Evolutionary conservation across 2,888 invertebrate species (phyloP).

Genomic region (Rutpela maculata): DNA sequence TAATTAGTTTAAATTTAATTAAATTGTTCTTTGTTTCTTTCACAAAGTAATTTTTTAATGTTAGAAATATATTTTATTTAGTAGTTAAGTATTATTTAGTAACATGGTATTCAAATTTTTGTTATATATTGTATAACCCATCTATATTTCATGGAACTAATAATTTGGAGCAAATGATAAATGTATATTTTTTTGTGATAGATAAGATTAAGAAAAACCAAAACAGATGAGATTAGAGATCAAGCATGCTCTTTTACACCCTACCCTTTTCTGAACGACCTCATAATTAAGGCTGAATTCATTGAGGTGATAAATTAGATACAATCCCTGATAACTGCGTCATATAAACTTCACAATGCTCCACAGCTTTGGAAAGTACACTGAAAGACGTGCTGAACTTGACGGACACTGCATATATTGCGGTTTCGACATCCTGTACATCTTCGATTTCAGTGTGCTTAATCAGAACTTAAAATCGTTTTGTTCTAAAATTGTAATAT

Average conservation of each 20-base stretch:
- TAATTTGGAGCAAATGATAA: not conserved
- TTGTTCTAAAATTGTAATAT: too few species aligned
- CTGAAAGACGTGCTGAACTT: not conserved
- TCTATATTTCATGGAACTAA: not conserved
- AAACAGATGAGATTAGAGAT: not conserved
- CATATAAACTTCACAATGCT: constrained; percentile 5
- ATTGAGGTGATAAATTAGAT: constrained; percentile 33
- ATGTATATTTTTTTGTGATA: not conserved
- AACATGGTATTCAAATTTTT: too few species aligned
- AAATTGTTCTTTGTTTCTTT: too few species aligned
- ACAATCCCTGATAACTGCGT: constrained; percentile 10
- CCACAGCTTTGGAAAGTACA: constrained; percentile 4
- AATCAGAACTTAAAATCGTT: too few species aligned
- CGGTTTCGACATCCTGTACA: too few species aligned
- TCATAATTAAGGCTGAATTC: constrained; percentile 23
- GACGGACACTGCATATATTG: too few species aligned
- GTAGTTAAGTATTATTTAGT: too few species aligned
- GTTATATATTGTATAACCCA: not conserved
- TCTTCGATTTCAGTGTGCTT: too few species aligned
- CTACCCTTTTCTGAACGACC: constrained; percentile 14
- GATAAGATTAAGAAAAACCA: not conserved
- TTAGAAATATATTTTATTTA: too few species aligned
- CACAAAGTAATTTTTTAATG: too few species aligned
- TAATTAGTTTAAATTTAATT: too few species aligned
- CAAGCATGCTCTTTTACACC: not conserved